Percentiles rank a stretch among this genome's conserved stretches.
These are phyloP conservation scores for Ageneiosus marmoratus DNA, from an alignment of 2,113 vertebrate genomes.

Conservation along the genomic window DNA sequence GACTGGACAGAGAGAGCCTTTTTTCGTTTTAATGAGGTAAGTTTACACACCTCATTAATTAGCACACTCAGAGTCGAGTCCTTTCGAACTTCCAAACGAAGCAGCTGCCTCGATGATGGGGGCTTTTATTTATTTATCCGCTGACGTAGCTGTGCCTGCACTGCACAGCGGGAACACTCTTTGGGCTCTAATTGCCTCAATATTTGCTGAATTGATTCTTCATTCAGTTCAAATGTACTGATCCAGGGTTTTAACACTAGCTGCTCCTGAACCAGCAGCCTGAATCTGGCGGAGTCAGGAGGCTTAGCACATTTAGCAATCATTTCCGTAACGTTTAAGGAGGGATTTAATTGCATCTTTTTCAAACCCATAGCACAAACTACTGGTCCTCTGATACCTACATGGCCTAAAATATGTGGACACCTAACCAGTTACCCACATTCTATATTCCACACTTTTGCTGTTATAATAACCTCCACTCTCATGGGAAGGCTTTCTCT, in stretches of 20 bases:
- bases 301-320: not conserved
- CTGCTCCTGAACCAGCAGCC: not conserved
- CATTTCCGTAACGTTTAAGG: not conserved
- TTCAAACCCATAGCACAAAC: not conserved
- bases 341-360: not conserved
- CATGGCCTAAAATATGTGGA: not conserved
- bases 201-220: conserved; percentile 75
- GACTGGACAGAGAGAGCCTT: conserved; percentile 27
- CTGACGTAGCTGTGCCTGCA: conserved; percentile 19
- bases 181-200: conserved; percentile 68
- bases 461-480: no score
- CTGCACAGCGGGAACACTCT: conserved; percentile 36
- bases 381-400: not conserved
- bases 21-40: conserved; percentile 62
- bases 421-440: no score
- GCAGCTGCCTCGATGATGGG: conserved; percentile 25
- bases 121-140: conserved; percentile 70
- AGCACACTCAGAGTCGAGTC: conserved; percentile 54
- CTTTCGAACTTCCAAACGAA: conserved; percentile 29
- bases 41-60: conserved; percentile 76
- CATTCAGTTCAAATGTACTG: conserved; percentile 48
- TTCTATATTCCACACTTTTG: not conserved
- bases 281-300: not conserved
- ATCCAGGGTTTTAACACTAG: conserved; percentile 30
- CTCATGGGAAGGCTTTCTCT: no score